Evolutionary conservation across 2,888 invertebrate genomes (phyloP), one percentile per base, ranked within the genome.

Genomic region (Pseudococcus jackbeardsleyi): DNA sequence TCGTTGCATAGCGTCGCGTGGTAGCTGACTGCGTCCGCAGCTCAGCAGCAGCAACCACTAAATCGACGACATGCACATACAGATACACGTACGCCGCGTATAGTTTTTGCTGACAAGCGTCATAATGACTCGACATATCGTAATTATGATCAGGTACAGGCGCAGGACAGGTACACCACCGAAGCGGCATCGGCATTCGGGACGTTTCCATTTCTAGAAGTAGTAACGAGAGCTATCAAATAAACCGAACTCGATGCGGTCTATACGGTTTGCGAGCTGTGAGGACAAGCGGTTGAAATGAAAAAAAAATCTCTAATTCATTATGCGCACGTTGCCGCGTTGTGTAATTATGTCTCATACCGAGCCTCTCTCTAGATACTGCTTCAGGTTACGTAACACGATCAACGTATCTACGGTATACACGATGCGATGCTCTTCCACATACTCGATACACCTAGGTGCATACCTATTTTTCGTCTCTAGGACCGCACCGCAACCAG

Each of bases 331-430:
- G 59, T 59, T 59, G 59, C 59, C 11, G n/a, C 48, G 59, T 85
- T 85, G 59, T 59, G 59, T 85, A 85, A 85, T 85, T 48, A 50
- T 33, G 84, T 84, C 79, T 79, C 79, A 79, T 79, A 42, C 79
- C 17, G 79, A n/a, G 59, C 19, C 19, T 59, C 72, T 39, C 72
- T 39, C n/a, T 72, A 19, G 9, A 26, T n/a, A 39, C 9, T 79
- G 4, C 39, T 39, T 19, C 7, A n/a, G 59, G 19, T 59, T 59
- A 59, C 9, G 6, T 59, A 59, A 59, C 9, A 19, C 59, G 19
- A 50, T 17, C 59, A 3, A 6, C 68, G 33, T 72, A n/a, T n/a
- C n/a, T n/a, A 33, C 26, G 26, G 3, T 33, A 33, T 33, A 33
- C 26, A 22, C 19, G 64, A 64, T 72, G 64, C 19, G 64, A 64